A percentile compares a stretch with the other conserved stretches of the same genome.
These are phyloP conservation scores for Onthophagus sagittarius DNA, from an alignment of 2,888 invertebrate genomes.

Conservation along the genomic window DNA sequence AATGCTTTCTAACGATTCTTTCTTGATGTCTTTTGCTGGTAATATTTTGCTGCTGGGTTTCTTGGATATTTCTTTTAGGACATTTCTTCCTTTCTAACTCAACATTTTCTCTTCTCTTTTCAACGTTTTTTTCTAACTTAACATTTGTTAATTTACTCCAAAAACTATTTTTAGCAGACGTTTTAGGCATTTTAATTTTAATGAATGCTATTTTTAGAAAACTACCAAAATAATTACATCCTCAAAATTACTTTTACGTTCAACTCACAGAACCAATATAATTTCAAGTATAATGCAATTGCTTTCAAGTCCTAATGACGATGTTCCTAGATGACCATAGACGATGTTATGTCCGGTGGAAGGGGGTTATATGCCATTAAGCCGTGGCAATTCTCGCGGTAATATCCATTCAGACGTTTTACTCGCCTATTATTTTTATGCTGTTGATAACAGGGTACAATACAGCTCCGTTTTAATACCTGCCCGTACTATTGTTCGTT, in stretches of 20 bases:
- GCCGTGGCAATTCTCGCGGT: neutral
- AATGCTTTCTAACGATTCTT: no score
- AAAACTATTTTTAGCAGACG: no score
- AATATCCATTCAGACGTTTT: neutral
- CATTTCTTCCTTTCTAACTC: no score
- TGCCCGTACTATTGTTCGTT: neutral
- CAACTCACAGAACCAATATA: neutral
- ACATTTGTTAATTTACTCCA: no score
- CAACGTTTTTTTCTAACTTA: no score
- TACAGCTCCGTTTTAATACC: neutral
- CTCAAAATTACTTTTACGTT: neutral
- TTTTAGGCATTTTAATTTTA: no score
- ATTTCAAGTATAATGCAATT: neutral
- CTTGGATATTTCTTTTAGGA: no score
- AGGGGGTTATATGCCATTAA: neutral
- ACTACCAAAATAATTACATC: no score
- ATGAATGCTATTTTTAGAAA: no score
- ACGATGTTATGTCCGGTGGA: neutral
- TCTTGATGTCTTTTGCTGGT: no score
- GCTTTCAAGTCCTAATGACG: neutral
- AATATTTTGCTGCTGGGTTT: no score
- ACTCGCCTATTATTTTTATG: neutral
- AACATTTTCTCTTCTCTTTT: no score
- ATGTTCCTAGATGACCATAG: neutral
- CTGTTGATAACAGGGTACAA: neutral